These are phyloP conservation scores for Uromys caudimaculatus DNA, from an alignment of 2,797 vertebrate genomes.

Conservation along the genomic window DNA sequence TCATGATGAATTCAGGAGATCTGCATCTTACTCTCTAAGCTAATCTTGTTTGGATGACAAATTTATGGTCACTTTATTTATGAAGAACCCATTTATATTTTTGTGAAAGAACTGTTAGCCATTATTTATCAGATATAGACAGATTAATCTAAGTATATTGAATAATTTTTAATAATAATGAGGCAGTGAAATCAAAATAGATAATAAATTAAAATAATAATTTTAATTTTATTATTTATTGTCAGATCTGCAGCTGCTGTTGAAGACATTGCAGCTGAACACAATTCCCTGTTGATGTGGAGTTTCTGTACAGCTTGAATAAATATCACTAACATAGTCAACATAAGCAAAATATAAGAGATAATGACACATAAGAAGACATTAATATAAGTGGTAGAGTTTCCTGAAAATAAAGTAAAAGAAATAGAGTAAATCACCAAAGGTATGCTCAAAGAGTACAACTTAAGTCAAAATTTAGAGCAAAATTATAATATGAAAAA, in stretches of 20 bases:
- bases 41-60: background rate
- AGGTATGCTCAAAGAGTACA: background rate
- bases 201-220: background rate
- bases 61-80: background rate
- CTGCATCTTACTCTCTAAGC: background rate
- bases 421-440: background rate
- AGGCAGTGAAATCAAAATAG: background rate
- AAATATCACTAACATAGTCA: background rate
- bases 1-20: background rate
- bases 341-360: background rate
- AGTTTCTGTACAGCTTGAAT: background rate
- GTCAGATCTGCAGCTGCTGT: background rate
- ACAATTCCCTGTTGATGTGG: background rate
- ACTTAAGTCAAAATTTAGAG: slow-evolving; percentile 14
- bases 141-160: background rate
- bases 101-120: slow-evolving; percentile 18
- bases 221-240: background rate
- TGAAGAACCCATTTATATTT: background rate
- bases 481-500: slow-evolving; percentile 17
- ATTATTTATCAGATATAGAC: slow-evolving; percentile 6
- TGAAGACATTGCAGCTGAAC: background rate
- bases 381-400: background rate
- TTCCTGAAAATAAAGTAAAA: background rate
- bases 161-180: background rate
- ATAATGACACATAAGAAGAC: background rate